A percentile compares a stretch with the other conserved stretches of the same genome.
phyloP scores from a whole-genome alignment of 1,140 invertebrate genomes.

The Magallana angulata region DNA sequence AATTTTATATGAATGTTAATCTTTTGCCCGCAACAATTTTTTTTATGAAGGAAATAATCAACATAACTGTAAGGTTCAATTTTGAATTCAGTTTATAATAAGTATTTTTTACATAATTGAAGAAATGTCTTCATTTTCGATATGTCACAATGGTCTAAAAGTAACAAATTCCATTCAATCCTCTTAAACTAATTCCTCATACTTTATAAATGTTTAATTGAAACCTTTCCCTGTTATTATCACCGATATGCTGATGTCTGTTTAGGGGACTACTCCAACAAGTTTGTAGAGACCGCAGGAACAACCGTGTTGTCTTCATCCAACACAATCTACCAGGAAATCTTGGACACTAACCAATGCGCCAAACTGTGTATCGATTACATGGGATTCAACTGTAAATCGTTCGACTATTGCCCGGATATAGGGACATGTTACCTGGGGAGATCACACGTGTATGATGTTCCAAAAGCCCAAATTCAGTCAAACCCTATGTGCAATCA shows the following conservation, averaged over 20 bases:
- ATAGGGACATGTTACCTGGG: conserved; percentile 71
- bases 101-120: no score
- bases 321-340: conserved; percentile 69
- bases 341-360: conserved; percentile 66
- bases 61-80: no score
- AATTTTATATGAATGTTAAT: no score
- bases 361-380: conserved; percentile 71
- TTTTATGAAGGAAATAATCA: no score
- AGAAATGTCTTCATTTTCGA: no score
- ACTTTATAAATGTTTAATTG: no score
- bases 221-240: no score
- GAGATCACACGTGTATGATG: conserved; percentile 66
- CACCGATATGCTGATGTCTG: background rate
- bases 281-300: conserved; percentile 63
- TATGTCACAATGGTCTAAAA: no score
- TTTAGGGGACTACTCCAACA: conserved; percentile 67
- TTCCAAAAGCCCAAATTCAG: conserved; percentile 63
- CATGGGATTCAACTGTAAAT: conserved; percentile 69
- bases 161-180: no score
- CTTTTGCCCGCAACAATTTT: no score
- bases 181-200: no score
- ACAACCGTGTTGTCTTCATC: conserved; percentile 67
- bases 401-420: conserved; percentile 71
- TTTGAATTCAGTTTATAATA: no score
- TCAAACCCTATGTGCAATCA: conserved; percentile 67